Evolutionary conservation across 2,888 invertebrate species (phyloP).

Genomic region (Tolmerus cingulatus): DNA sequence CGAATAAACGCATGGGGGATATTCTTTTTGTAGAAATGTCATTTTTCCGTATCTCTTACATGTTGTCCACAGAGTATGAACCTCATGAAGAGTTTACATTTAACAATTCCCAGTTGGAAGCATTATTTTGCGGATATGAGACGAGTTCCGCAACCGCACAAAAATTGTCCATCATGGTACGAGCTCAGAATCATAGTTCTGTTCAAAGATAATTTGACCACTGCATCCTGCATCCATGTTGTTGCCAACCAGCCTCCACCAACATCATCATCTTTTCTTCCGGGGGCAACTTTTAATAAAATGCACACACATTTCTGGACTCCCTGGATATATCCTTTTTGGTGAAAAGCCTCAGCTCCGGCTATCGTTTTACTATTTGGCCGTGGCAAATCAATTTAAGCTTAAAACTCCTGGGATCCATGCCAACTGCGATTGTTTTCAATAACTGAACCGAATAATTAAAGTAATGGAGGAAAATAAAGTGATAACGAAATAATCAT

Average conservation of each 20-base stretch:
- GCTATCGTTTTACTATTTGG: background rate
- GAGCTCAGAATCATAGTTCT: background rate
- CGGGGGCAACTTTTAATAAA: background rate
- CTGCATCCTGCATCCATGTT: background rate
- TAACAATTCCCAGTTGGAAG: background rate
- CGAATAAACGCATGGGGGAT: background rate
- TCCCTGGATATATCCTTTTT: background rate
- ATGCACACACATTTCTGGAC: background rate
- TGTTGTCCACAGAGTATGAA: background rate
- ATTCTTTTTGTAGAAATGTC: background rate
- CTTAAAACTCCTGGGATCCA: slow-evolving; percentile 13
- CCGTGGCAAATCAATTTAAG: slow-evolving; percentile 21
- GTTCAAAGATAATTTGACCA: background rate
- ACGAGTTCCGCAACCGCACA: background rate
- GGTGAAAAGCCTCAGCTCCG: background rate
- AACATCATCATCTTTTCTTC: background rate
- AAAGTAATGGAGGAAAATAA: slow-evolving; percentile 29
- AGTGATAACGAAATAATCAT: slow-evolving; percentile 30
- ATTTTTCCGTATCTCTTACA: background rate
- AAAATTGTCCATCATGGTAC: background rate
- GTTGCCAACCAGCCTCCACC: background rate
- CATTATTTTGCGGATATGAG: background rate
- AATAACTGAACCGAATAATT: slow-evolving; percentile 32
- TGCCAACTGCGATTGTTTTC: slow-evolving; percentile 32
- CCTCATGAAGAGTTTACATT: background rate